Evolutionary conservation across 2,113 vertebrate species (phyloP).

Genomic region (Sturnira hondurensis): DNA sequence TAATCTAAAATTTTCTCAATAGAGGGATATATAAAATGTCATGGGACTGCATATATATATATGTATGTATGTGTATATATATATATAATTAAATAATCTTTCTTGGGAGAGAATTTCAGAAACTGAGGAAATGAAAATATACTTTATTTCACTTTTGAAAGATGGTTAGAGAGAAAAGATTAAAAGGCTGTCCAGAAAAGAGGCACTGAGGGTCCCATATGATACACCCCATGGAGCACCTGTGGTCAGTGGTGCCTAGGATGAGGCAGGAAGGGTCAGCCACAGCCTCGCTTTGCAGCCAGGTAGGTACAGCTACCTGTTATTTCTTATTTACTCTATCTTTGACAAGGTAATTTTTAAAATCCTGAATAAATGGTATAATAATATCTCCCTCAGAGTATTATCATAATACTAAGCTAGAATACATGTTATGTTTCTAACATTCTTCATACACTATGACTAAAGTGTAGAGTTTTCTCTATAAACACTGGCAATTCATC

Average conservation of each 20-base stretch:
- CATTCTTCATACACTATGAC: not conserved
- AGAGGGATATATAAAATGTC: not conserved
- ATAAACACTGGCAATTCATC: not conserved
- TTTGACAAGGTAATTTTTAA: not conserved
- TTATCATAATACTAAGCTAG: not conserved
- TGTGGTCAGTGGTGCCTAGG: fast-evolving
- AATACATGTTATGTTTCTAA: not conserved
- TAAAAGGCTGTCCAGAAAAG: not conserved
- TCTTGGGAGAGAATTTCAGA: not conserved
- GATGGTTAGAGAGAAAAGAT: not conserved
- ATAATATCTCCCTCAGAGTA: not conserved
- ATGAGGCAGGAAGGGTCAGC: not conserved
- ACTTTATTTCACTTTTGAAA: not conserved
- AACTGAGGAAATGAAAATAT: not conserved
- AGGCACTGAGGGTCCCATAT: no score
- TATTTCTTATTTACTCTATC: not conserved
- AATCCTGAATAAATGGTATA: not conserved
- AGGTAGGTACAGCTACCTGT: not conserved
- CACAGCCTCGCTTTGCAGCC: not conserved
- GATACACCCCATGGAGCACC: not conserved
- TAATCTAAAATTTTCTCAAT: not conserved
- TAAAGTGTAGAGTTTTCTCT: not conserved
- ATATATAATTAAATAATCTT: not conserved
- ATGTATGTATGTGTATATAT: not conserved
- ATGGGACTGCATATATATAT: not conserved